phyloP scores from a whole-genome alignment of 2,888 invertebrate species.

The Nephrotoma flavescens region DNA sequence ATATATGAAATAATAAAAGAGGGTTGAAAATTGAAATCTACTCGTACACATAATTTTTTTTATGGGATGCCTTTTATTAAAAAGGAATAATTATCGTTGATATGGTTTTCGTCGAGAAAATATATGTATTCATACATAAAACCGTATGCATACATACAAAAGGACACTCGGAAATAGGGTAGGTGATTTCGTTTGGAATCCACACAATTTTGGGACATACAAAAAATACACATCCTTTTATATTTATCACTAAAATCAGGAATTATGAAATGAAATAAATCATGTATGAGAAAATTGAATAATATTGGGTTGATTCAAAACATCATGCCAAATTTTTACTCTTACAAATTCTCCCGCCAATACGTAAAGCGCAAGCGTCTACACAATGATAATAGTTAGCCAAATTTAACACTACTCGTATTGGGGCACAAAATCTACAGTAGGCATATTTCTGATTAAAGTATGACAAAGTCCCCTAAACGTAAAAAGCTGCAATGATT shows the following conservation, averaged over 20 bases:
- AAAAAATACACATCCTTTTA: background rate
- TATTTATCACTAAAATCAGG: background rate
- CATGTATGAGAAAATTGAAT: background rate
- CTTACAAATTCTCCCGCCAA: too few relatives aligned
- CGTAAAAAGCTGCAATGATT: too few relatives aligned
- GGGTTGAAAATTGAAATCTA: background rate
- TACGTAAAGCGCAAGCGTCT: too few relatives aligned
- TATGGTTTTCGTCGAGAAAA: background rate
- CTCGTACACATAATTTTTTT: background rate
- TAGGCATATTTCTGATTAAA: too few relatives aligned
- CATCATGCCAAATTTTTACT: background rate
- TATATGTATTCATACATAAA: background rate
- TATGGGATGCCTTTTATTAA: background rate
- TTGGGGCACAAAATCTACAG: too few relatives aligned
- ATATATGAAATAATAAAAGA: background rate
- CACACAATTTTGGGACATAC: background rate
- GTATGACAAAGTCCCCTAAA: too few relatives aligned
- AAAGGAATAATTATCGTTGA: background rate
- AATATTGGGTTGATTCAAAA: background rate
- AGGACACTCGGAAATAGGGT: background rate
- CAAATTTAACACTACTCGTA: too few relatives aligned
- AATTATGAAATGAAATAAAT: background rate
- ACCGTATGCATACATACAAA: background rate
- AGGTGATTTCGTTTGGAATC: background rate
- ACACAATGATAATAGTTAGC: too few relatives aligned